phyloP scores from a whole-genome alignment of 1,140 invertebrate genomes.

The Drosophila ambigua region DNA sequence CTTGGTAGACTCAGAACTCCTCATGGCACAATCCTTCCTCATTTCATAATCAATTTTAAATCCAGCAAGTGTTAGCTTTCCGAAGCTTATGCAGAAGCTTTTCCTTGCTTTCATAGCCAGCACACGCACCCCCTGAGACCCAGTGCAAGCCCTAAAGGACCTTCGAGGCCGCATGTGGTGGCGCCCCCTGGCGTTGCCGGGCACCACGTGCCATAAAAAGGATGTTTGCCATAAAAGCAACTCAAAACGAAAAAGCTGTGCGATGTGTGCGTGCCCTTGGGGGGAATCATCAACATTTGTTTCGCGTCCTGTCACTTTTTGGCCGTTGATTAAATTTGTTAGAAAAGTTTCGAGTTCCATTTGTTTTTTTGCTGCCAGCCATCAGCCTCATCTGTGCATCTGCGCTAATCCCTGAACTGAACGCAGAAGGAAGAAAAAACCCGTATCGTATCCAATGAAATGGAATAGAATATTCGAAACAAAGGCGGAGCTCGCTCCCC shows the following conservation, averaged over 20 bases:
- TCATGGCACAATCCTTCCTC: no score
- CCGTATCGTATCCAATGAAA: neutral
- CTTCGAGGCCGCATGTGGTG: neutral
- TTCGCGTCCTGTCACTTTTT: constrained; percentile 6
- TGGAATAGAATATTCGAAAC: constrained; percentile 7
- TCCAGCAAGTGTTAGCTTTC: neutral
- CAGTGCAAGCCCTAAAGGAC: constrained; percentile 22
- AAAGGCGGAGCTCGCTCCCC: constrained; percentile 7
- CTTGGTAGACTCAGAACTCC: no score
- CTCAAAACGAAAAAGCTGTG: no score
- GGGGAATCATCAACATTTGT: constrained; percentile 1
- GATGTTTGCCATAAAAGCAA: constrained; percentile 45
- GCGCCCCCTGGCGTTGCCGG: constrained; percentile 40
- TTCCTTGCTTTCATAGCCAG: constrained; percentile 10
- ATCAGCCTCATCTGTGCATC: constrained; percentile 10
- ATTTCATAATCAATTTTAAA: neutral
- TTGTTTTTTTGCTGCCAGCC: neutral
- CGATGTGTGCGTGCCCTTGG: no score
- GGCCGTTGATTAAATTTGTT: constrained; percentile 24
- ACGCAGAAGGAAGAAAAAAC: neutral
- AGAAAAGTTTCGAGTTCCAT: constrained; percentile 3
- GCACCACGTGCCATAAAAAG: constrained; percentile 38
- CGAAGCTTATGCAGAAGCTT: constrained; percentile 17
- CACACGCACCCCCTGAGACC: constrained; percentile 18
- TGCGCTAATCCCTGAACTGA: constrained; percentile 19